Base-by-base conservation (phyloP, 2,888 invertebrate species). In the Drosophila pseudotakahashii region DNA sequence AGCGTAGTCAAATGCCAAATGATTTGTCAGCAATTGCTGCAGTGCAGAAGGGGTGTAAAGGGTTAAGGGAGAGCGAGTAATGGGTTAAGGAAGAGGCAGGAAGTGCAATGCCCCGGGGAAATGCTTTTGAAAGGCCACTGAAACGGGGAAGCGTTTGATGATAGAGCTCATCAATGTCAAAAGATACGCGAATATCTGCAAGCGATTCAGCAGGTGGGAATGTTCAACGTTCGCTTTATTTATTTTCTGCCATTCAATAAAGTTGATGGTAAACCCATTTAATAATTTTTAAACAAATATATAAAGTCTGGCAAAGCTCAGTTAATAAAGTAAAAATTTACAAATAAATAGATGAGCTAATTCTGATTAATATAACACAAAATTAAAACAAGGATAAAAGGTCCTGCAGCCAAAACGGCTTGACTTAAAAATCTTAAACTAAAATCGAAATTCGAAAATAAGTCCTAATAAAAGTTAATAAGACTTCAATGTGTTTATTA, bases 11-110 rank as follows among this genome's bases (percentile, higher is more conserved):
- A 88, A 86, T 86, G 76, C 76, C 81, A 84, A 88, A 87, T 86
- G 88, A 87, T 88, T 86, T 83, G 84, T 78, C 87, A 80, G 81
- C 87, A 83, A 80, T 86, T 83, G 81, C 66, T 77, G 73, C 41
- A 13, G 30, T 30, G 30, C 0, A n/a, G 6, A 1, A 2, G 69
- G 26, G 10, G 47, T 7, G 67, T 19, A 11, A 37, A 41, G 42
- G 57, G 66, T 51, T 44, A 39, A 19, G 37, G 37, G 32, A 45
- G 36, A 13, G 50, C 9, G n/a, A 32, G 44, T 44, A 23, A 45
- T 16, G 50, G 73, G 34, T 23, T 34, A 44, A 50, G 69, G 13
- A 48, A 50, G 55, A 10, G 55, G 45, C 45, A 36, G 47, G 36
- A 47, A 72, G 73, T 53, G 61, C 73, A 39, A 16, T 52, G 73